phyloP scores from a whole-genome alignment of 2,113 vertebrate species.

The Psilopsiagon aurifrons region DNA sequence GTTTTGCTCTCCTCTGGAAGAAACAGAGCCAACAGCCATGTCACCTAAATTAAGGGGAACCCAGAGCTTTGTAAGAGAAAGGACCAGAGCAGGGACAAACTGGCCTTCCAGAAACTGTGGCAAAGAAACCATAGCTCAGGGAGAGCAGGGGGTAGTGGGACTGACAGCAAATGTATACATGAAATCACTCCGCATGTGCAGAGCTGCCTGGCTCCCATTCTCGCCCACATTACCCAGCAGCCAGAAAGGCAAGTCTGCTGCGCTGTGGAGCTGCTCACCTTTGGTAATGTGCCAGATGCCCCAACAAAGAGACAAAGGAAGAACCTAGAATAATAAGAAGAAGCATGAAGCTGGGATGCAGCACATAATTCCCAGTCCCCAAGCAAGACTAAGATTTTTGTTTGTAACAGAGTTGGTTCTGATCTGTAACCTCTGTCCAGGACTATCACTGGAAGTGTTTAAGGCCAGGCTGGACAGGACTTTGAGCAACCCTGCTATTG shows the following conservation, averaged over 20 bases:
- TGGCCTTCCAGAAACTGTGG: not conserved
- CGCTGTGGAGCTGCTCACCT: constrained; percentile 75
- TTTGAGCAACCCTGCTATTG: not conserved
- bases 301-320: constrained; percentile 96
- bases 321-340: constrained; percentile 78
- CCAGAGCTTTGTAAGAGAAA: not conserved
- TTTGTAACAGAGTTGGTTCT: not conserved
- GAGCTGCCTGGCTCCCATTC: not conserved
- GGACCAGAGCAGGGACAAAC: not conserved
- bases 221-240: not conserved
- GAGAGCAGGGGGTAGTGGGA: not conserved
- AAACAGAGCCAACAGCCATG: not conserved
- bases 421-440: not conserved
- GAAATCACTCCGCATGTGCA: not conserved
- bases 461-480: not conserved
- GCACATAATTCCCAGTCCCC: not conserved
- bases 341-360: not conserved
- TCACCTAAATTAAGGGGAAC: not conserved
- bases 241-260: not conserved
- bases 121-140: not conserved
- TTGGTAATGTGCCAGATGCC: constrained; percentile 81
- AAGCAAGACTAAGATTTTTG: not conserved
- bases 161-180: not conserved
- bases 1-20: not conserved
- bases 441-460: not conserved